Conservation (phyloP, 2,113 vertebrate genomes). For the Pseudorectes ferrugineus region DNA sequence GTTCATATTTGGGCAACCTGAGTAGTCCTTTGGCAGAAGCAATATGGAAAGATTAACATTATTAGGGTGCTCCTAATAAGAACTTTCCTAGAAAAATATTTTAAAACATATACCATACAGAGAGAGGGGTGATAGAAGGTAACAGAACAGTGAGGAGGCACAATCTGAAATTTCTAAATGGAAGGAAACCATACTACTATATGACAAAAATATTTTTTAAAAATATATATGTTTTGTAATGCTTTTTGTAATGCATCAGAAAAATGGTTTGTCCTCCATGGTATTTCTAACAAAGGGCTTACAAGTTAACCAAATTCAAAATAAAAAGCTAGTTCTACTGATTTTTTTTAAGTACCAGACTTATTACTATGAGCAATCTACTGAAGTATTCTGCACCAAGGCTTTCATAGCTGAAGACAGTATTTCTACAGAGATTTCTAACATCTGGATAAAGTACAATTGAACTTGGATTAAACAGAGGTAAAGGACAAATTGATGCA, state of each 20-base stretch:
- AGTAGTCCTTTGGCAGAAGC: background rate
- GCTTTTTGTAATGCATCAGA: background rate
- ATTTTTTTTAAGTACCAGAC: background rate
- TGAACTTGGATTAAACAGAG: background rate
- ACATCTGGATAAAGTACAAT: background rate
- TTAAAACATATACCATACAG: background rate
- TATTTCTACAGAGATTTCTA: background rate
- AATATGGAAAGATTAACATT: background rate
- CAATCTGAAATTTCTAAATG: background rate
- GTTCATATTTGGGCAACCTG: background rate
- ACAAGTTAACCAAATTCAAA: background rate
- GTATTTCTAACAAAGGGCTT: background rate
- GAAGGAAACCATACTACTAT: background rate
- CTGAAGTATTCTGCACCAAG: background rate
- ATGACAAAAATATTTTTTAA: background rate
- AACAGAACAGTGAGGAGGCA: background rate
- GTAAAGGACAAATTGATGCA: background rate
- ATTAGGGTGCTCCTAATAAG: background rate
- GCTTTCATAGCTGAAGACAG: background rate
- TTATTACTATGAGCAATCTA: background rate
- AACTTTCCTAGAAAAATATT: background rate
- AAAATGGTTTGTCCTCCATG: background rate
- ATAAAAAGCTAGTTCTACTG: background rate
- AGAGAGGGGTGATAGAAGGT: background rate
- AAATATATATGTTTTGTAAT: background rate